phyloP scores from a whole-genome alignment of 2,113 vertebrate species.

The Pangasianodon gigas region DNA sequence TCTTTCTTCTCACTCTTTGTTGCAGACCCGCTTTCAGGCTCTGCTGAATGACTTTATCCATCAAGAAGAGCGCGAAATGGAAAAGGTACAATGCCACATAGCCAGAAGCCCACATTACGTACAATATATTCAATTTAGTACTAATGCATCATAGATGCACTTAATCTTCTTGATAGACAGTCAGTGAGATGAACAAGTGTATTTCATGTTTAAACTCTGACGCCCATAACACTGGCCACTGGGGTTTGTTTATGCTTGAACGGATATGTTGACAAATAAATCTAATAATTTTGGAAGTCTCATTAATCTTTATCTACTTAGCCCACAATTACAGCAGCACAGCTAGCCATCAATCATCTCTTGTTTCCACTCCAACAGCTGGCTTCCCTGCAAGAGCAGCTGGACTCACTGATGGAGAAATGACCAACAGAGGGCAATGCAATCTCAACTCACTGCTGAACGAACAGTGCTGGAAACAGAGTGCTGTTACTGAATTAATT shows the following conservation, averaged over 20 bases:
- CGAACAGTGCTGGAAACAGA: not conserved
- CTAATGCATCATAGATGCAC: not conserved
- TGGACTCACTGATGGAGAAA: conserved; percentile 93
- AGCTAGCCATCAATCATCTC: conserved; percentile 62
- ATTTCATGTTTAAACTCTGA: not conserved
- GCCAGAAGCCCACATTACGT: not conserved
- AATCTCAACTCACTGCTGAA: conserved; percentile 27
- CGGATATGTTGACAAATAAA: conserved; percentile 40
- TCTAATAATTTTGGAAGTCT: conserved; percentile 57
- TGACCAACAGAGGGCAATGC: conserved; percentile 75
- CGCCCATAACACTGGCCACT: conserved; percentile 35
- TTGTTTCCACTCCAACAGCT: conserved; percentile 74
- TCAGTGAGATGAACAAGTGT: not conserved
- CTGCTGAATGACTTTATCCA: conserved; percentile 92
- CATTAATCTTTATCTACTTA: conserved; percentile 69
- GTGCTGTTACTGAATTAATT: not conserved
- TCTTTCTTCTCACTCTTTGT: conserved; percentile 29
- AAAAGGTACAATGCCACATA: conserved; percentile 76
- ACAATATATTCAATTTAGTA: not conserved
- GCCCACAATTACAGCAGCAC: conserved; percentile 62
- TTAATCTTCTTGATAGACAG: not conserved
- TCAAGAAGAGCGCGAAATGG: conserved; percentile 93
- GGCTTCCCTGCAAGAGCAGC: conserved; percentile 92
- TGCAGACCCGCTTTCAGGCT: conserved; percentile 90
- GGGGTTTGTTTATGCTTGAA: conserved; percentile 51